Percentiles rank a stretch among this genome's conserved stretches.
phyloP scores from a whole-genome alignment of 2,797 vertebrate species.

The Myripristis jacobus region DNA sequence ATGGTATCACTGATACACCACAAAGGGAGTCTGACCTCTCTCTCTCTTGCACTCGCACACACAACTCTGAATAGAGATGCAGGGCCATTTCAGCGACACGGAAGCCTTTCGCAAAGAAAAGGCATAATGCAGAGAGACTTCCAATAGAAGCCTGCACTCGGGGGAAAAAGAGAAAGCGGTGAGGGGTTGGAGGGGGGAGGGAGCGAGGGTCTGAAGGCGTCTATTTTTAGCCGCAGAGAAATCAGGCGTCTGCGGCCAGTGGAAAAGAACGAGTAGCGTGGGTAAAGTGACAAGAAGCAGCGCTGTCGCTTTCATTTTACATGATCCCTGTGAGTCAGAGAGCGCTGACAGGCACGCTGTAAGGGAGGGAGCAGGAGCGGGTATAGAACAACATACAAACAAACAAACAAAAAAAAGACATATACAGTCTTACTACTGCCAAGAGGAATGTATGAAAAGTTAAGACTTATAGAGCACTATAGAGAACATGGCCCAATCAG shows the following conservation, averaged over 20 bases:
- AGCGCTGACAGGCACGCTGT: conserved; percentile 20
- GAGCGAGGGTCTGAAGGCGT: conserved; percentile 48
- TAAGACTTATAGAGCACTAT: conserved; percentile 1
- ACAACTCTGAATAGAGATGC: conserved; percentile 14
- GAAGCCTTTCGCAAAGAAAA: conserved; percentile 27
- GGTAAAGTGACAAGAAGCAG: conserved; percentile 63
- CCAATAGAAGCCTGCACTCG: conserved; percentile 39
- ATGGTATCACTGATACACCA: conserved; percentile 17
- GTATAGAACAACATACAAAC: conserved; percentile 25
- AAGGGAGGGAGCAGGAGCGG: conserved; percentile 18
- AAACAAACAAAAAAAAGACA: conserved; percentile 32
- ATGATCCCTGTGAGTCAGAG: conserved; percentile 67
- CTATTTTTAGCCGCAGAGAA: conserved; percentile 76
- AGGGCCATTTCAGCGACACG: conserved; percentile 31
- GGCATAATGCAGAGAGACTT: conserved; percentile 31
- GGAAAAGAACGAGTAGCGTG: conserved; percentile 64
- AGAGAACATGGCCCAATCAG: neutral
- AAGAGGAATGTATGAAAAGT: neutral
- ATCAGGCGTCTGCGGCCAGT: conserved; percentile 67
- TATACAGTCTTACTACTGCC: neutral
- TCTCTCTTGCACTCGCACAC: neutral
- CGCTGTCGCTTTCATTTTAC: conserved; percentile 69
- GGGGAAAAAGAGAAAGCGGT: conserved; percentile 26
- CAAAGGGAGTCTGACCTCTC: conserved; percentile 29
- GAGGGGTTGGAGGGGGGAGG: conserved; percentile 11